Conservation (phyloP, 2,113 vertebrate genomes). For the Dicaeum eximium region DNA sequence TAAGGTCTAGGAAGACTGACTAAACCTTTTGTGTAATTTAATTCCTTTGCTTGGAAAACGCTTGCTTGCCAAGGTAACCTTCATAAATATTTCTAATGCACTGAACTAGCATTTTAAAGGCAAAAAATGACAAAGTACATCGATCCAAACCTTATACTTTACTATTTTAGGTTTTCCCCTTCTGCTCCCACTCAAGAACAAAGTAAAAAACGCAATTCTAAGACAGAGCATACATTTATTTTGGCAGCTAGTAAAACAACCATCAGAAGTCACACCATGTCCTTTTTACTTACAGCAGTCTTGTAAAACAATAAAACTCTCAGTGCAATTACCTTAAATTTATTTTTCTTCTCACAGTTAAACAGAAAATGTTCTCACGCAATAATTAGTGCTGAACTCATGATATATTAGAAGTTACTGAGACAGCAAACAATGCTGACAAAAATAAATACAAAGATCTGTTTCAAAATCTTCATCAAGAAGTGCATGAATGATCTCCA, state of each 20-base stretch:
- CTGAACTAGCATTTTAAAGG: slow-evolving; percentile 41
- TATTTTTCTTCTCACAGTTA: slow-evolving; percentile 68
- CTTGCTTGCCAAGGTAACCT: slow-evolving; percentile 21
- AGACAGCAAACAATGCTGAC: slow-evolving; percentile 56
- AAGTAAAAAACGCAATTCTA: slow-evolving; percentile 3
- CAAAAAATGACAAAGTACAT: not conserved
- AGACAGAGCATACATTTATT: slow-evolving; percentile 20
- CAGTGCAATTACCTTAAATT: slow-evolving; percentile 67
- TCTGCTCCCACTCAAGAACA: slow-evolving; percentile 11
- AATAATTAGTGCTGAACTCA: slow-evolving; percentile 59
- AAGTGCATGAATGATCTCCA: slow-evolving; percentile 39
- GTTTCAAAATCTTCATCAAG: slow-evolving; percentile 45
- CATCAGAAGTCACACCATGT: slow-evolving; percentile 54
- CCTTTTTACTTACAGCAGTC: slow-evolving; percentile 52
- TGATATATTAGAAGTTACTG: slow-evolving; percentile 62
- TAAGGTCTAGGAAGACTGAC: slow-evolving; percentile 29
- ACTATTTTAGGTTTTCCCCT: slow-evolving; percentile 14
- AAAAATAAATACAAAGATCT: slow-evolving; percentile 57
- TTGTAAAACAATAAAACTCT: slow-evolving; percentile 64
- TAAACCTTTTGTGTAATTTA: slow-evolving; percentile 42
- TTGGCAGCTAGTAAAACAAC: slow-evolving; percentile 54
- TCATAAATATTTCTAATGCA: slow-evolving; percentile 47
- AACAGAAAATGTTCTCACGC: slow-evolving; percentile 59
- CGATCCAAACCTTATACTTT: slow-evolving; percentile 21
- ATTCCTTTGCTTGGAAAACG: slow-evolving; percentile 48